Evolutionary conservation across 2,888 invertebrate species (phyloP).

Genomic region (Aphodius sticticus): DNA sequence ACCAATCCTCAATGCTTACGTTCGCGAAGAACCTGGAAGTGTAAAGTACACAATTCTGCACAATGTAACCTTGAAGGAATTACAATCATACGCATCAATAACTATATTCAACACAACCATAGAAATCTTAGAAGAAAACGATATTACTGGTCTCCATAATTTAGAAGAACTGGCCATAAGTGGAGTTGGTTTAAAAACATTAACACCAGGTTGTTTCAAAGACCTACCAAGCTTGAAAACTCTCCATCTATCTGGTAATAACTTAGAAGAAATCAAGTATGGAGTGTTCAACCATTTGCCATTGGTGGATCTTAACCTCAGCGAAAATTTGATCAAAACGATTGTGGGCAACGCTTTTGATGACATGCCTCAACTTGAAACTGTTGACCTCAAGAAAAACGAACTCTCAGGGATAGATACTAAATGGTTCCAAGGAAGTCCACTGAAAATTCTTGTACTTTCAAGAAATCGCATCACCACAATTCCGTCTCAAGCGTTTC

Average conservation of each 20-base stretch:
- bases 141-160: conserved; percentile 5
- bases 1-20: neutral
- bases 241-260: conserved; percentile 9
- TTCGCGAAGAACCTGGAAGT: neutral
- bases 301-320: neutral
- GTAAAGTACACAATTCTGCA: neutral
- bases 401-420: neutral
- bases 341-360: conserved; percentile 9
- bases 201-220: conserved; percentile 14
- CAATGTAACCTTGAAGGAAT: conserved; percentile 7
- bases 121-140: conserved; percentile 5
- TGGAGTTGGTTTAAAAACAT: conserved; percentile 11
- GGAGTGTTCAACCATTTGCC: conserved; percentile 10
- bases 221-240: conserved; percentile 8
- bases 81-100: neutral
- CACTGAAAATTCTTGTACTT: neutral
- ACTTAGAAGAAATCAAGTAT: conserved; percentile 6
- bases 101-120: conserved; percentile 7
- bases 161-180: conserved; percentile 15
- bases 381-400: conserved; percentile 11
- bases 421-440: conserved; percentile 10
- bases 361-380: conserved; percentile 7
- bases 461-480: conserved; percentile 1
- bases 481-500: conserved; percentile 9
- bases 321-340: conserved; percentile 14